Evolutionary conservation across 2,113 vertebrate genomes (phyloP).

Genomic region (Lepidothrix coronata): DNA sequence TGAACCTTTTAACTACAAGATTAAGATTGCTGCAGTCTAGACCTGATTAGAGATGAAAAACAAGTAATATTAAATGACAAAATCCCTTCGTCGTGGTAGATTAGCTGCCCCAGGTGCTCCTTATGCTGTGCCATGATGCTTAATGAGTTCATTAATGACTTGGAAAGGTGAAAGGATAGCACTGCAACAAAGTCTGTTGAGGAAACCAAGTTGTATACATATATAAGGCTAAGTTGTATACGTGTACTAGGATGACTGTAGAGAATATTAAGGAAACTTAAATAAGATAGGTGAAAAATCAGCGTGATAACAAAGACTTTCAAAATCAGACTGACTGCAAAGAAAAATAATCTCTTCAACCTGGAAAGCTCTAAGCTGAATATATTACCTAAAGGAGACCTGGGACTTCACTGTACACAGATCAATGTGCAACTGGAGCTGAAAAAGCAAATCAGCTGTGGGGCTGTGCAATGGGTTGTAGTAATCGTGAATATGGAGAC

Average conservation of each 20-base stretch:
- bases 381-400: not conserved
- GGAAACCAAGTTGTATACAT: not conserved
- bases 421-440: not conserved
- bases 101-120: slow-evolving; percentile 28
- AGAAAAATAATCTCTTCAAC: not conserved
- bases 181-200: not conserved
- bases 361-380: not conserved
- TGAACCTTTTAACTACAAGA: not conserved
- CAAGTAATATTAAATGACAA: not conserved
- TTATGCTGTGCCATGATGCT: not conserved
- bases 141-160: slow-evolving; percentile 37
- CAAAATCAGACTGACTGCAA: not conserved
- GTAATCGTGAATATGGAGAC: not conserved
- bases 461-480: not conserved
- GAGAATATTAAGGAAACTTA: not conserved
- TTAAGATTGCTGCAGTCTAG: not conserved
- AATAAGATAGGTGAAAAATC: not conserved
- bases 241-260: not conserved
- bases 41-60: not conserved
- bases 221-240: not conserved
- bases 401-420: not conserved
- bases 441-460: not conserved
- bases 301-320: not conserved
- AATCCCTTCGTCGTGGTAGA: not conserved
- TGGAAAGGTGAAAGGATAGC: slow-evolving; percentile 8